phyloP scores from a whole-genome alignment of 2,888 invertebrate species.

The Drosophila nigritarsus region DNA sequence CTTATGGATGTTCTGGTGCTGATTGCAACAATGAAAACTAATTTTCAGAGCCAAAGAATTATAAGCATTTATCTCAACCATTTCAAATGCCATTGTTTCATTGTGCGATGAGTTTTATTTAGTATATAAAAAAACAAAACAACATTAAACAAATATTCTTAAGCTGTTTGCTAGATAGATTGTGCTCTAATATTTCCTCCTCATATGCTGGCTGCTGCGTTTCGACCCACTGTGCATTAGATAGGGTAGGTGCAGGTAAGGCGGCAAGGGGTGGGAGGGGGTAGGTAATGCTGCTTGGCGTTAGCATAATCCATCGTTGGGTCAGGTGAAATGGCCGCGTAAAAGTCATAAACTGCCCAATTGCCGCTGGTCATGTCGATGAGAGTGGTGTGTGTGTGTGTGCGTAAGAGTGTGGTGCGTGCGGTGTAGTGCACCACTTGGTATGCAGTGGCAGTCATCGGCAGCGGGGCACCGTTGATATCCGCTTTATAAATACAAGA shows the following conservation, averaged over 20 bases:
- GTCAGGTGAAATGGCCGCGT: conserved; percentile 72
- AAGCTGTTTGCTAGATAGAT: too few relatives aligned
- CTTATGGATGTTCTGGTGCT: background rate
- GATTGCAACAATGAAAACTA: background rate
- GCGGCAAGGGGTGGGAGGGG: too few relatives aligned
- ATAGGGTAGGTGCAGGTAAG: background rate
- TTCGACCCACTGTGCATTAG: conserved; percentile 29
- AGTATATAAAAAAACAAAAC: too few relatives aligned
- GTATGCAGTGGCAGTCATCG: conserved; percentile 57
- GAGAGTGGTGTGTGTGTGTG: conserved; percentile 3
- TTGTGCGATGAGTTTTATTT: too few relatives aligned
- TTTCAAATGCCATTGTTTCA: too few relatives aligned
- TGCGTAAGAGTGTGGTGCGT: conserved; percentile 10
- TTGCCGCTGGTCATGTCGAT: conserved; percentile 45
- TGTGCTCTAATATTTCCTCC: too few relatives aligned
- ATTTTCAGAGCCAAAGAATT: too few relatives aligned
- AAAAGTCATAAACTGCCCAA: conserved; percentile 73
- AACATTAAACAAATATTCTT: too few relatives aligned
- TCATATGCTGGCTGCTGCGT: too few relatives aligned
- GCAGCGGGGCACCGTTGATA: conserved; percentile 49
- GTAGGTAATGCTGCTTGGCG: background rate
- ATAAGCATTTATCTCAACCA: too few relatives aligned
- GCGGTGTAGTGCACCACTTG: conserved; percentile 38
- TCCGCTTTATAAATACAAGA: conserved; percentile 85
- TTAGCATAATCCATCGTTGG: conserved; percentile 53